These are phyloP conservation scores for Simalia tracyae DNA, from an alignment of 2,797 vertebrate genomes.

Conservation along the genomic window DNA sequence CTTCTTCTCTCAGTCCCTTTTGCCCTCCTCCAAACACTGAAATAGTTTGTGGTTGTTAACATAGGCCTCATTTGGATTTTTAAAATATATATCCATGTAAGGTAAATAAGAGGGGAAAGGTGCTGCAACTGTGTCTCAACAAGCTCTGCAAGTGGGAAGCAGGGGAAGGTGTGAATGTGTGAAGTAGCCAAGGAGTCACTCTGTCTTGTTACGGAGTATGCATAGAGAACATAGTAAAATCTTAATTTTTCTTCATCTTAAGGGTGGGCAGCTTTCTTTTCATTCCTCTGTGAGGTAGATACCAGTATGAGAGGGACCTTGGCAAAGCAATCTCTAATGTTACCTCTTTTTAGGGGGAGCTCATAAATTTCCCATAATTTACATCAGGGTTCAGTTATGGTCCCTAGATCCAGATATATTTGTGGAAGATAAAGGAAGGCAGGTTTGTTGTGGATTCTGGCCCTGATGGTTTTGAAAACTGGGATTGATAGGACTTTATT, in stretches of 20 bases:
- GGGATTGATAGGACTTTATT: neutral
- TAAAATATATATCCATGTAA: slow-evolving; percentile 20
- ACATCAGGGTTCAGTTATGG: no score
- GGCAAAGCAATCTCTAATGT: neutral
- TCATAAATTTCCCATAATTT: neutral
- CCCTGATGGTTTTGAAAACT: neutral
- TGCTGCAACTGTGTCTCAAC: slow-evolving; percentile 23
- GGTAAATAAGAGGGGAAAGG: slow-evolving; percentile 16
- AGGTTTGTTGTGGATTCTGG: neutral
- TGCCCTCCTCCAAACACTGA: slow-evolving; percentile 21
- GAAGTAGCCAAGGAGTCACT: slow-evolving; percentile 15
- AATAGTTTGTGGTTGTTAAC: slow-evolving; percentile 39
- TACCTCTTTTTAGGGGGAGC: no score
- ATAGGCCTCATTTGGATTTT: neutral
- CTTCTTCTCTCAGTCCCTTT: neutral
- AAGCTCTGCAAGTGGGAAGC: neutral
- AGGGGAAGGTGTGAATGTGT: slow-evolving; percentile 18
- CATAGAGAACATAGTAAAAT: slow-evolving; percentile 22
- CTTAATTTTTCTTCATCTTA: neutral
- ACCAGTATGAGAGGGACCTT: neutral
- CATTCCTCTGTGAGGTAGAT: neutral
- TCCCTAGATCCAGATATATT: no score
- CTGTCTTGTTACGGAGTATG: slow-evolving; percentile 38
- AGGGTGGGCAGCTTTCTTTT: neutral
- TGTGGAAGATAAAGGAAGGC: no score